Percentiles rank a stretch among this genome's conserved stretches.
Conservation (phyloP, 2,113 vertebrate species). For the Rhodinocichla rosea region DNA sequence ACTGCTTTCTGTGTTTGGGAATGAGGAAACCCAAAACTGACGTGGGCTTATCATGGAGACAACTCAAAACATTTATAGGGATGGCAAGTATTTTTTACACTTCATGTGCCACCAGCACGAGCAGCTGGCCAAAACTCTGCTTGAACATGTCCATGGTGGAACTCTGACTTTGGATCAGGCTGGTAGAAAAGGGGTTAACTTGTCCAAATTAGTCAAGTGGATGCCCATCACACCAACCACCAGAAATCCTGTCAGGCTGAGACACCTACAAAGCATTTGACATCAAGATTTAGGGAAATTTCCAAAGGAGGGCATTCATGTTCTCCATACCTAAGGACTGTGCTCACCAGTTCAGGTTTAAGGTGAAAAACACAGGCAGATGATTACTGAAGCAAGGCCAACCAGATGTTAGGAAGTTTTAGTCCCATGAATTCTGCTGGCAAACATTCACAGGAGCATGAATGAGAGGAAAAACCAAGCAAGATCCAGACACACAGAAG, state of each 20-base stretch:
- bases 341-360: background rate
- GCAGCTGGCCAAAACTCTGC: background rate
- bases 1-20: background rate
- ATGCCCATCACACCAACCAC: background rate
- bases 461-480: background rate
- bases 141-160: background rate
- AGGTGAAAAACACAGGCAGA: background rate
- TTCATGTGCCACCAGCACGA: background rate
- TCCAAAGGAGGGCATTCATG: background rate
- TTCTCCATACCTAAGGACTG: background rate
- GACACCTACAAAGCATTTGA: background rate
- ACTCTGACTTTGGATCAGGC: background rate
- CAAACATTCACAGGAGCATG: accelerated
- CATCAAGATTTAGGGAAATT: background rate
- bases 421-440: background rate
- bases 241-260: background rate
- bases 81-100: background rate
- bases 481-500: background rate
- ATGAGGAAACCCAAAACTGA: background rate
- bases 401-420: background rate
- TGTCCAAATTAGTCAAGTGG: background rate
- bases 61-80: background rate
- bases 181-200: background rate
- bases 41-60: background rate
- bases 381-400: background rate